phyloP scores from a whole-genome alignment of 35 echinoderm and acorn worm species.

The Hemicentrotus pulcherrimus region DNA sequence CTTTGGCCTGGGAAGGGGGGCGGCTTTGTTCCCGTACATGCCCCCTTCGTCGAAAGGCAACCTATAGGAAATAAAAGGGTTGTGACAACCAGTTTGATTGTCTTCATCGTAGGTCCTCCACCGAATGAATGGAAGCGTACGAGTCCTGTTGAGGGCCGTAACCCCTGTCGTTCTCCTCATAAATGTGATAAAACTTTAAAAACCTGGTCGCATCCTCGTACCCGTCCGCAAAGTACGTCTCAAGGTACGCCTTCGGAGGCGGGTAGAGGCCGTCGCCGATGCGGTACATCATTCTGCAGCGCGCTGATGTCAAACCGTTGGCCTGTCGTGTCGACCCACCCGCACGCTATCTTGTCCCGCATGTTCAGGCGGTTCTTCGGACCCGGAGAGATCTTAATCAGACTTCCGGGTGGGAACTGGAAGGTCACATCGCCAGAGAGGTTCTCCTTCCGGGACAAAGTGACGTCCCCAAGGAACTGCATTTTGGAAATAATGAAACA shows the following conservation, averaged over 20 bases:
- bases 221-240: constrained; percentile 74
- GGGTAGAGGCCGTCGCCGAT: constrained; percentile 81
- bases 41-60: no score
- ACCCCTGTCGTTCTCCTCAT: constrained; percentile 71
- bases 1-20: no score
- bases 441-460: constrained; percentile 66
- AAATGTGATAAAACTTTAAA: constrained; percentile 85
- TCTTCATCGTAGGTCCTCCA: constrained; percentile 69
- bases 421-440: constrained; percentile 56
- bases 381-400: constrained; percentile 72
- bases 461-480: constrained; percentile 67
- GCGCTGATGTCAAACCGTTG: constrained; percentile 90
- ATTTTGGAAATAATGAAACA: not conserved
- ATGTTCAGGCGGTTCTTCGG: constrained; percentile 67
- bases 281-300: constrained; percentile 83
- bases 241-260: constrained; percentile 75
- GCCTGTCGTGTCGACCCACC: constrained; percentile 85
- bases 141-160: constrained; percentile 50
- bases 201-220: constrained; percentile 85
- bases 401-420: constrained; percentile 58
- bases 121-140: constrained; percentile 74
- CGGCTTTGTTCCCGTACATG: no score
- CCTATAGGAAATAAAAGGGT: no score
- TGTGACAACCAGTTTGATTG: not conserved
- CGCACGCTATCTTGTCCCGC: constrained; percentile 85